phyloP scores from a whole-genome alignment of 64 coral and sea anemone genomes.

The Stylophora pistillata region DNA sequence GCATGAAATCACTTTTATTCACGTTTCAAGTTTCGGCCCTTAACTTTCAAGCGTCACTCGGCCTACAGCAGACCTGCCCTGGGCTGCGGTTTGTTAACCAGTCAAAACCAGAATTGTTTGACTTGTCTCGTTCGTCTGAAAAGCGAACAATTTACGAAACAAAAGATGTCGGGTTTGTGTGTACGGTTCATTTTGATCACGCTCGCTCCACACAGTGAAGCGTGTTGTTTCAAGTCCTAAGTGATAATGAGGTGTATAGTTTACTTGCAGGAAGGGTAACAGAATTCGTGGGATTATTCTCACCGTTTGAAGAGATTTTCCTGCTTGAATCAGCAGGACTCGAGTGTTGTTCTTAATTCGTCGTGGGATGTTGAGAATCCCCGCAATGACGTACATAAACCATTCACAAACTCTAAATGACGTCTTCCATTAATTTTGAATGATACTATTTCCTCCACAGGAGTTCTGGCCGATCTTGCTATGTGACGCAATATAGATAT shows the following conservation, averaged over 20 bases:
- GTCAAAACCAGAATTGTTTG: background rate
- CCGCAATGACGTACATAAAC: background rate
- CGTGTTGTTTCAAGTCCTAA: background rate
- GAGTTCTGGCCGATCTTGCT: background rate
- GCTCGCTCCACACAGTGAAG: background rate
- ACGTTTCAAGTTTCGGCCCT: background rate
- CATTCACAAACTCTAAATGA: background rate
- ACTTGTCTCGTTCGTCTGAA: background rate
- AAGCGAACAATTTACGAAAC: background rate
- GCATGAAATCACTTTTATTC: background rate
- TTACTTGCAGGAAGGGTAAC: background rate
- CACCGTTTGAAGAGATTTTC: slow-evolving; percentile 18
- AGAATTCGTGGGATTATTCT: slow-evolving; percentile 6
- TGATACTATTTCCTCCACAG: background rate
- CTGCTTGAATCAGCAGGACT: background rate
- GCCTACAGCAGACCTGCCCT: background rate
- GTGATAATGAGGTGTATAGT: background rate
- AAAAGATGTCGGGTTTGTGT: background rate
- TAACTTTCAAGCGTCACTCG: background rate
- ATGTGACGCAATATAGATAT: background rate
- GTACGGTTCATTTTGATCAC: background rate
- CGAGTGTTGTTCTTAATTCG: background rate
- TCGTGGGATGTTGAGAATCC: background rate
- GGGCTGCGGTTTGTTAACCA: background rate
- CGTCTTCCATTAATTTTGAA: background rate